These are phyloP conservation scores for Zalophus californianus DNA, from an alignment of 2,797 vertebrate species.

Conservation along the genomic window DNA sequence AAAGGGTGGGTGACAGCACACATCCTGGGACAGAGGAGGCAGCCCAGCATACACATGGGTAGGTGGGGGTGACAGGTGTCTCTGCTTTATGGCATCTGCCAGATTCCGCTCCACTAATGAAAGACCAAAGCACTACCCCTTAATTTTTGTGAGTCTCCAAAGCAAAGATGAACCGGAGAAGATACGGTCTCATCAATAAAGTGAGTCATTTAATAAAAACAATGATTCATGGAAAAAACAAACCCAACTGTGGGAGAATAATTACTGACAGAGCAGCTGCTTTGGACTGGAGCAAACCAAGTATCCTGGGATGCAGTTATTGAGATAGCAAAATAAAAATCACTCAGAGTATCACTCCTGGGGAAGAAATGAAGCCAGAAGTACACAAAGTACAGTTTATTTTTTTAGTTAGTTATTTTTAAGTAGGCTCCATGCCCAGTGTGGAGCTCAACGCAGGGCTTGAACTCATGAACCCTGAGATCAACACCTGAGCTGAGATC, in stretches of 20 bases:
- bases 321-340: neutral
- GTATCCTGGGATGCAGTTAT: neutral
- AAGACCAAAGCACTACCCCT: neutral
- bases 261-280: neutral
- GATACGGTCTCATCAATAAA: neutral
- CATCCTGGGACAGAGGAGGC: neutral
- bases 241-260: neutral
- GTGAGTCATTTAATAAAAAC: neutral
- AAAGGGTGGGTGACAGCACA: neutral
- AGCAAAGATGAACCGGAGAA: neutral
- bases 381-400: neutral
- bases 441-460: neutral
- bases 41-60: accelerated
- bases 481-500: neutral
- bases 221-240: neutral
- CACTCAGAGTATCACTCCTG: neutral
- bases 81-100: neutral
- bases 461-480: neutral
- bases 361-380: neutral
- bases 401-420: neutral
- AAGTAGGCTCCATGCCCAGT: neutral
- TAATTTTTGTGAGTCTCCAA: neutral
- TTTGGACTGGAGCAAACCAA: neutral
- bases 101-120: neutral
- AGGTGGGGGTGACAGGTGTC: neutral